Evolutionary conservation across 2,113 vertebrate genomes (phyloP), one percentile per base, ranked within the genome.

Genomic region (Capra hircus): DNA sequence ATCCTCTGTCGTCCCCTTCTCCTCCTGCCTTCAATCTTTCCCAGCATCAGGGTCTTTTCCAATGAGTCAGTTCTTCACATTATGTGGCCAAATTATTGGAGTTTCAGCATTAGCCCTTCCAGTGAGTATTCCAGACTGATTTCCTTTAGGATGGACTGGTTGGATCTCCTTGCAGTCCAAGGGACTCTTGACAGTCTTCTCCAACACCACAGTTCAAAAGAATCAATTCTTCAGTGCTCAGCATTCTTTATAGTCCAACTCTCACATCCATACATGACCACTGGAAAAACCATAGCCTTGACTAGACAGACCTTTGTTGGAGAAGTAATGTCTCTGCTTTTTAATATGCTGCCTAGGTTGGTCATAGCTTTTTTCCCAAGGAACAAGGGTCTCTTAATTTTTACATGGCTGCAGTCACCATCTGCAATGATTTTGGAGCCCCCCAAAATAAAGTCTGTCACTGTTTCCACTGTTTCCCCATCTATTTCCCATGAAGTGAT

Each of bases 31-130:
- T 67, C 33, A 67, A 67, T 62, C 17, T 36, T 67, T 36, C 33
- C 64, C 64, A 67, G 64, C 17, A 11, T 36, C 17, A 36, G 64
- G 4, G 33, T n/a, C 64, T 67, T 67, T 67, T 67, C 64, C 64
- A 67, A 19, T 1, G 4, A 36, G 64, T 36, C 17, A 36, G 8
- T 36, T 67, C 4, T 21, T 67, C 1, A 0, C 33, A 67, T 67
- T 9, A 67, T 2, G 33, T 67, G 33, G 64, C 8, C 33, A 67
- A 8, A 36, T 1, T 21, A 67, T 36, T 67, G 64, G 16, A 67
- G 33, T 67, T 67, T 67, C 64, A 67, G 4, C 64, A 19, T 36
- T 8, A 36, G 4, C n/a, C 64, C 33, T 67, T 67, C 16, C 64
- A 67, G 19, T n/a, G 62, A n/a, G n/a, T 67, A 19, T 36, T 67